Evolutionary conservation across 1,140 invertebrate species (phyloP).

Genomic region (Anthonomus grandis): DNA sequence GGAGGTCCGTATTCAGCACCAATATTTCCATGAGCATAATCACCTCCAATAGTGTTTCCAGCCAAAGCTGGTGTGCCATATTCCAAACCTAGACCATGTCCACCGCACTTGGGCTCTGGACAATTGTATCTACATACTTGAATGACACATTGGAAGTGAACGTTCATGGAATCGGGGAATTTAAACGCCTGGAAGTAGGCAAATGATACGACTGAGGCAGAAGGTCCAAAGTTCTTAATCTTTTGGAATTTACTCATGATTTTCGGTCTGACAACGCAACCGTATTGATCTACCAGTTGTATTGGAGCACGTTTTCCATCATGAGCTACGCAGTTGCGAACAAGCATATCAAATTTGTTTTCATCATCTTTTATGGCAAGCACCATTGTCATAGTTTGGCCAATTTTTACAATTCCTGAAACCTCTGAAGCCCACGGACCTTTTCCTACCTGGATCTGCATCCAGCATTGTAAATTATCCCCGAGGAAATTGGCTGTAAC

Average conservation of each 20-base stretch:
- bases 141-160: slow-evolving; percentile 95
- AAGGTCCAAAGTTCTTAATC: slow-evolving; percentile 92
- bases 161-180: slow-evolving; percentile 96
- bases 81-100: slow-evolving; percentile 57
- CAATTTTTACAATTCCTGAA: slow-evolving; percentile 91
- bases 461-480: slow-evolving; percentile 93
- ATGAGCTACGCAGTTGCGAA: slow-evolving; percentile 90
- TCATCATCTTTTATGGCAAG: slow-evolving; percentile 93
- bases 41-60: slow-evolving; percentile 58
- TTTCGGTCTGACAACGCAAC: slow-evolving; percentile 88
- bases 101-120: slow-evolving; percentile 84
- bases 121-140: slow-evolving; percentile 93
- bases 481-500: slow-evolving; percentile 92
- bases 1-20: slow-evolving; percentile 69
- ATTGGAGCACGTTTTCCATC: slow-evolving; percentile 90
- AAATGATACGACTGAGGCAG: slow-evolving; percentile 89
- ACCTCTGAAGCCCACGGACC: slow-evolving; percentile 94
- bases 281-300: slow-evolving; percentile 87
- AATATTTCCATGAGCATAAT: slow-evolving; percentile 61
- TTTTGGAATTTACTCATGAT: slow-evolving; percentile 95
- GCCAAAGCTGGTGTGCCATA: slow-evolving; percentile 67
- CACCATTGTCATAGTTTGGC: slow-evolving; percentile 95
- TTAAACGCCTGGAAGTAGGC: slow-evolving; percentile 97
- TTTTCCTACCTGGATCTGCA: slow-evolving; percentile 93
- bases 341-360: slow-evolving; percentile 93